Evolutionary conservation across 1,140 invertebrate species (phyloP), one percentile per base, ranked within the genome.

Genomic region (Stenopsyche tienmushanensis): DNA sequence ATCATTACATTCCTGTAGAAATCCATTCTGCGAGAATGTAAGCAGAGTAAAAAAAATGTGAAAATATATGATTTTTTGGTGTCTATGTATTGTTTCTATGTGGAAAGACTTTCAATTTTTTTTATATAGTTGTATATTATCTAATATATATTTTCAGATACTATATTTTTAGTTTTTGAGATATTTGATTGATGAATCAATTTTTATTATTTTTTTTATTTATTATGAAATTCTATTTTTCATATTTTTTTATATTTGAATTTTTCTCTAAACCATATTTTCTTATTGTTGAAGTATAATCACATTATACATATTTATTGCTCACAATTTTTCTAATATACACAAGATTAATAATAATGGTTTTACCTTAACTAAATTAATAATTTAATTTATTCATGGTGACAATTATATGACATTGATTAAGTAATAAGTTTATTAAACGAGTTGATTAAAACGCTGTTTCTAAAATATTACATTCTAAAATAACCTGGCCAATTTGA

Each of bases 41-140:
- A n/a, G n/a, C n/a, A n/a, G n/a, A n/a, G n/a, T n/a, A n/a, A n/a
- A n/a, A n/a, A n/a, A n/a, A n/a, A n/a, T n/a, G n/a, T n/a, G n/a
- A n/a, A n/a, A n/a, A n/a, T n/a, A 69, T 69, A 69, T 69, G 62
- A 64, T 70, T 73, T 71, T 72, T 71, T 67, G 64, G 71, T 70
- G 71, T 70, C 72, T 72, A 78, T 72, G 76, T 79, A 79, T 83
- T 81, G 77, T 82, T 81, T 83, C 81, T 83, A 79, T 82, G 80
- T 84, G 81, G 81, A 83, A 83, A 82, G 81, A 83, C 80, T 82
- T n/a, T n/a, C 79, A 76, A 45, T 76, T 57, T 67, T 71, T 72
- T 59, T 72, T 64, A 66, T 71, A 65, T 73, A 57, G 20, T 69
- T 68, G 64, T 71, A 63, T 53, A 53, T 65, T n/a, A n/a, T n/a